These are phyloP conservation scores for Electrona antarctica DNA, from an alignment of 2,113 vertebrate species.

Conservation along the genomic window DNA sequence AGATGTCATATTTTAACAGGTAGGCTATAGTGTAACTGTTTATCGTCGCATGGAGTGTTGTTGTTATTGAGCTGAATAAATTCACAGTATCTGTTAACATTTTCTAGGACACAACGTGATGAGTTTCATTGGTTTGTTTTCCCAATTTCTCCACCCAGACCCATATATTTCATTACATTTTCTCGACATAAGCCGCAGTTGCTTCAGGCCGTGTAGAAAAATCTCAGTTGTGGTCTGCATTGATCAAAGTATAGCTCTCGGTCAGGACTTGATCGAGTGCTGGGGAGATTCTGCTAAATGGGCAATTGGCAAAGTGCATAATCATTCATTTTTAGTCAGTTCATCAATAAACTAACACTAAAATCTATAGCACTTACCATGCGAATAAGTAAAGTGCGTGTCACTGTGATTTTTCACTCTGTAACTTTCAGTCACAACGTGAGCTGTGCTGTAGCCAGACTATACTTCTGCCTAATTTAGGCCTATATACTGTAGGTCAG, in stretches of 20 bases:
- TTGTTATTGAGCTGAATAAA: conserved; percentile 4
- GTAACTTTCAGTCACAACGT: conserved; percentile 34
- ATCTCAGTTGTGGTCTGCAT: conserved; percentile 44
- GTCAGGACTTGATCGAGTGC: conserved; percentile 55
- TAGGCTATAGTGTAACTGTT: not conserved
- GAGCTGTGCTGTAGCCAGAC: conserved; percentile 29
- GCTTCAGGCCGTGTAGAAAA: conserved; percentile 37
- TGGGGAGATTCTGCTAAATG: conserved; percentile 66
- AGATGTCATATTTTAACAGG: not conserved
- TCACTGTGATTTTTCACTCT: conserved; percentile 47
- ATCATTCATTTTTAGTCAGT: conserved; percentile 70
- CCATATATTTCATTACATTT: conserved; percentile 7
- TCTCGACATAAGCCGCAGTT: conserved; percentile 17
- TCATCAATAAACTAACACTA: conserved; percentile 68
- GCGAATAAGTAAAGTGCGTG: conserved; percentile 52
- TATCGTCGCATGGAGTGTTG: too few relatives aligned
- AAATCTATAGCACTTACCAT: conserved; percentile 69
- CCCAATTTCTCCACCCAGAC: conserved; percentile 7
- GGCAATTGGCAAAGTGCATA: conserved; percentile 62
- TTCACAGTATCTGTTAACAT: not conserved
- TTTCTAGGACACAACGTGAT: not conserved
- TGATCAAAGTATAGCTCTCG: conserved; percentile 62
- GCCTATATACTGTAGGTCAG: too few relatives aligned
- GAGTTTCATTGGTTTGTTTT: conserved; percentile 18
- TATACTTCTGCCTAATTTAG: not conserved